Base-by-base conservation (phyloP, 1,140 invertebrate genomes). In the Protaetia brevitarsis region DNA sequence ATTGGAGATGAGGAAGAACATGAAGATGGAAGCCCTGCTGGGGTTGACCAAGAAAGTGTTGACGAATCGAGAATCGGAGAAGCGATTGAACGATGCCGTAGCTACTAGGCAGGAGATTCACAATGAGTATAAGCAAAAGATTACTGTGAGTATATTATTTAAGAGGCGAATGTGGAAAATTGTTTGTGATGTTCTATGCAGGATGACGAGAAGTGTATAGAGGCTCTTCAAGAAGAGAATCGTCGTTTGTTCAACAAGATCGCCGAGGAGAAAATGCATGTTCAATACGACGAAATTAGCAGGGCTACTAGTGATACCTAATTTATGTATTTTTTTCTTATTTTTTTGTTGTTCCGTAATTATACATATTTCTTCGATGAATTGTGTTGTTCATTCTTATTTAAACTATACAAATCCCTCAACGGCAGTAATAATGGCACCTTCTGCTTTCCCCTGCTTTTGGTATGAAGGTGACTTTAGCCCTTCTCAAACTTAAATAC, bases 21-120 rank as follows among this genome's bases (percentile, higher is more conserved):
- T 82, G 59, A 86, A 90, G 75, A 83, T 93, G 80, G 88, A 92
- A 73, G 85, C 84, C 3, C 80, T 90, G 2, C 75, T 93, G 10
- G 89, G 89, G 2, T 73, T 87, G 1, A 83, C 80, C 10, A 77
- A 77, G 30, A 83, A 81, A 10, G 82, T 84, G 63, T 78, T 87
- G 13, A 80, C 81, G 23, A 82, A 86, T 0, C 78, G 76, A n/a
- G 81, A 85, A 37, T 84, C 84, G 0, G 81, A 83, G 27, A 81
- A 79, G 10, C 84, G 85, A 68, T 76, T 89, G 0, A 80, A 86
- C 2, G 81, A 85, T 51, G 84, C 87, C 11, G 83, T 84, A 11
- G 82, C 83, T 13, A 84, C 84, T 31, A 79, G 83, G 60, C 84
- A 87, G 65, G 81, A 85, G 68, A 81, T 88, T 10, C 83, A 88